phyloP scores from a whole-genome alignment of 2,888 invertebrate species.

The Drosophila subquinaria region DNA sequence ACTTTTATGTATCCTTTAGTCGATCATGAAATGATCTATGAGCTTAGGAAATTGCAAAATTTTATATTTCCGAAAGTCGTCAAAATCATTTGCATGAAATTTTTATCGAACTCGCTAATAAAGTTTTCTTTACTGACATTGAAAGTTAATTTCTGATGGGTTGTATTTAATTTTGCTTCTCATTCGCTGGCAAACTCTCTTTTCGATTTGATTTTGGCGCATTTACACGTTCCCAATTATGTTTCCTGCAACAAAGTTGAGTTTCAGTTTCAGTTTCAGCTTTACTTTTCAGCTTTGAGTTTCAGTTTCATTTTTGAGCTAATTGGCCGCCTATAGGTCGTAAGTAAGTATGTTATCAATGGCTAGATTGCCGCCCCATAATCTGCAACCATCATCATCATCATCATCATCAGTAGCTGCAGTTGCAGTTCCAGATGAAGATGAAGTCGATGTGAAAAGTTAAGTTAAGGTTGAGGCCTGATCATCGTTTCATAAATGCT shows the following conservation, averaged over 20 bases:
- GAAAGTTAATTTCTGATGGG: background rate
- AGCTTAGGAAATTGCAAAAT: conserved; percentile 1
- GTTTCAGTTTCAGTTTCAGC: background rate
- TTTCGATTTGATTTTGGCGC: conserved; percentile 14
- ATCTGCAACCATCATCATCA: conserved; percentile 70
- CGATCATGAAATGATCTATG: background rate
- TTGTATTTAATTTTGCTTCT: conserved; percentile 1
- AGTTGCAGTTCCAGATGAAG: conserved; percentile 1
- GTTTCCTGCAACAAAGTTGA: conserved; percentile 5
- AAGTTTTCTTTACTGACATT: background rate
- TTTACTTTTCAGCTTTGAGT: background rate
- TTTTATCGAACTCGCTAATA: background rate
- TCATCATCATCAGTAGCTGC: conserved; percentile 24
- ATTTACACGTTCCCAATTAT: conserved; percentile 43
- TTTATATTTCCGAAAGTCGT: background rate
- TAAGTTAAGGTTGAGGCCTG: conserved; percentile 1
- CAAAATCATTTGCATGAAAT: background rate
- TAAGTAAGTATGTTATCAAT: conserved; percentile 65
- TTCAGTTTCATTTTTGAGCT: conserved; percentile 27
- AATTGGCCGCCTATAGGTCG: conserved; percentile 46
- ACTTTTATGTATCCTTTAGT: conserved; percentile 9
- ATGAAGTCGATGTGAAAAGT: background rate
- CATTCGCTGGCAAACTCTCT: background rate
- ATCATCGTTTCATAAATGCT: conserved; percentile 46
- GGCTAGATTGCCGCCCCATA: conserved; percentile 75